Conservation (phyloP, 2,797 vertebrate genomes). For the Phalanger gymnotis region DNA sequence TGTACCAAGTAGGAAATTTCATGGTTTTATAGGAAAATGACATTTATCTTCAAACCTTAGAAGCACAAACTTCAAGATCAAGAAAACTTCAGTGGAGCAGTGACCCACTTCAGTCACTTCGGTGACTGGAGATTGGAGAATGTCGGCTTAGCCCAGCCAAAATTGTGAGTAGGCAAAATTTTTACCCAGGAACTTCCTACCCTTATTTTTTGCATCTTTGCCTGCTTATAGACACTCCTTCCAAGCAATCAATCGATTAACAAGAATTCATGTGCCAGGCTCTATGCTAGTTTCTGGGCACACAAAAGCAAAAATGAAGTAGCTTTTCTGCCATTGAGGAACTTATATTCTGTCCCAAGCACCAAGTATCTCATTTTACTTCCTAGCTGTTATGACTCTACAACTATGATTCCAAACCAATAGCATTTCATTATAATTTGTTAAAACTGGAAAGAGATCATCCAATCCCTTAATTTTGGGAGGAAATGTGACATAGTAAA, state of each 20-base stretch:
- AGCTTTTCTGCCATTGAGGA: not conserved
- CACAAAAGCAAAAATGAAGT: not conserved
- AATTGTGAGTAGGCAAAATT: not conserved
- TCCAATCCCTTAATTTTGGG: not conserved
- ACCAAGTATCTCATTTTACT: not conserved
- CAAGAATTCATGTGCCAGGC: not conserved
- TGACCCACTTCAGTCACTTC: too few relatives aligned
- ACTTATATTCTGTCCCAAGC: not conserved
- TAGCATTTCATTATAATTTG: not conserved
- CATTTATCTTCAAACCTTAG: slow-evolving; percentile 31
- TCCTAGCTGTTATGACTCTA: not conserved
- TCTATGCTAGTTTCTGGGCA: not conserved
- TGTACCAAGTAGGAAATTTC: slow-evolving; percentile 29
- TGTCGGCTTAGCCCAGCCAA: not conserved
- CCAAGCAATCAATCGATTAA: not conserved
- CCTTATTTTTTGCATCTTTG: not conserved
- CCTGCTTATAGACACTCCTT: not conserved
- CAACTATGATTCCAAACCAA: not conserved
- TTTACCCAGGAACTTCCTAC: not conserved
- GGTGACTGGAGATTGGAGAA: not conserved
- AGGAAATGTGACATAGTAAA: not conserved
- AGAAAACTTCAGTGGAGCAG: not conserved
- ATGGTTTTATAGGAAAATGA: slow-evolving; percentile 3
- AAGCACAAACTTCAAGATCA: not conserved
- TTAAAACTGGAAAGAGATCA: not conserved